Evolutionary conservation across 1,140 invertebrate species (phyloP), one percentile per base, ranked within the genome.

Genomic region (Cydia fagiglandana): DNA sequence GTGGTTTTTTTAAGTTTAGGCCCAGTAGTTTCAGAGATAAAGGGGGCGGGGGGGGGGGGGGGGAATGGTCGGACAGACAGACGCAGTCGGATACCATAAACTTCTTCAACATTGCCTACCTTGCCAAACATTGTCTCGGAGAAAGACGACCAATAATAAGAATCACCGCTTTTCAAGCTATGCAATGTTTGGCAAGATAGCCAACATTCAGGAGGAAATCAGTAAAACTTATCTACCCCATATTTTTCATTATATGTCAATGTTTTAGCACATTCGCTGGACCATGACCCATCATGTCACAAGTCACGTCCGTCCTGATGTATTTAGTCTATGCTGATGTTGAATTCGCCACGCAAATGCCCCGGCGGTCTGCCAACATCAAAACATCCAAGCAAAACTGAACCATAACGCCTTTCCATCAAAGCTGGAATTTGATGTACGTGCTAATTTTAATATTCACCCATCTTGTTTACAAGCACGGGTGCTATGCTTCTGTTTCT

Each of bases 211-310:
- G 9, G 38, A 41, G 2, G 4, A 12, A 12, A 2, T 47, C 10
- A 2, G 15, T 6, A 53, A 17, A 53, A 61, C 20, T 1, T 12
- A 1, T 20, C 17, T 10, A 7, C 17, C 24, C 17, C 17, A 20
- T 20, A 61, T 61, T 61, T 61, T 61, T 24, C 53, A 56, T 56
- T 61, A 4, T 56, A 17, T 17, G 15, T 61, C 56, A 61, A 24
- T n/a, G 15, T 53, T 56, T 61, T 24, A 53, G 17, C 56, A 61
- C 17, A 24, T n/a, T 24, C 20, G 20, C 56, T 24, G 56, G 3
- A 61, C 56, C 56, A 61, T 61, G 56, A 61, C 56, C 56, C 10
- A 61, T 12, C 17, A 61, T 61, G 56, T 24, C 56, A 61, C 56
- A 24, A 24, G 56, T 24, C 56, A 61, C 56, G 56, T 61, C 56